Conservation (phyloP, 2,888 invertebrate genomes). For the Strigamia crassipes region DNA sequence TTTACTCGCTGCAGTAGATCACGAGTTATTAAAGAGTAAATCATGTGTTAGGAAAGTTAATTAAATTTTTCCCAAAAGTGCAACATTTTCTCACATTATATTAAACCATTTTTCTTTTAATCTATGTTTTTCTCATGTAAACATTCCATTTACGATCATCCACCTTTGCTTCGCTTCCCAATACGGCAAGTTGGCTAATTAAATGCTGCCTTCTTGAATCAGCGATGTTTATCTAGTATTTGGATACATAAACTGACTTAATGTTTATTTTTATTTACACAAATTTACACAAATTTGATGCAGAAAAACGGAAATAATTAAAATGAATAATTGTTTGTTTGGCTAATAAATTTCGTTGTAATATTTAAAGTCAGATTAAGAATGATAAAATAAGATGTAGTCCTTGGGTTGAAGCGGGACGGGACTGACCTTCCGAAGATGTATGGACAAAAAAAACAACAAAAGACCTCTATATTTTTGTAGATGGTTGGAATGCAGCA, state of each 20-base stretch:
- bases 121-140: background rate
- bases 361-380: background rate
- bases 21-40: background rate
- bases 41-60: background rate
- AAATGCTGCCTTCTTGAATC: background rate
- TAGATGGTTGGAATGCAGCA: slow-evolving; percentile 25
- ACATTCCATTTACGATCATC: slow-evolving; percentile 15
- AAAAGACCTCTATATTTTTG: slow-evolving; percentile 30
- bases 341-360: background rate
- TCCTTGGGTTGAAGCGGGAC: background rate
- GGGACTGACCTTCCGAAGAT: slow-evolving; percentile 14
- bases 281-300: too few relatives aligned
- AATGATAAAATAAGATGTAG: slow-evolving; percentile 33
- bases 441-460: slow-evolving; percentile 23
- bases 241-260: too few relatives aligned
- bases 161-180: slow-evolving; percentile 22
- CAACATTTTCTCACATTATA: slow-evolving; percentile 1
- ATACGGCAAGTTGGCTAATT: slow-evolving; percentile 1
- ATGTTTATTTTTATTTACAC: too few relatives aligned
- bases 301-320: too few relatives aligned
- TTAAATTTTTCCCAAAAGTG: background rate
- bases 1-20: background rate
- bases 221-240: slow-evolving; percentile 1
- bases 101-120: background rate
- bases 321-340: background rate